These are phyloP conservation scores for Phaethornis superciliosus DNA, from an alignment of 2,113 vertebrate genomes.

Conservation along the genomic window DNA sequence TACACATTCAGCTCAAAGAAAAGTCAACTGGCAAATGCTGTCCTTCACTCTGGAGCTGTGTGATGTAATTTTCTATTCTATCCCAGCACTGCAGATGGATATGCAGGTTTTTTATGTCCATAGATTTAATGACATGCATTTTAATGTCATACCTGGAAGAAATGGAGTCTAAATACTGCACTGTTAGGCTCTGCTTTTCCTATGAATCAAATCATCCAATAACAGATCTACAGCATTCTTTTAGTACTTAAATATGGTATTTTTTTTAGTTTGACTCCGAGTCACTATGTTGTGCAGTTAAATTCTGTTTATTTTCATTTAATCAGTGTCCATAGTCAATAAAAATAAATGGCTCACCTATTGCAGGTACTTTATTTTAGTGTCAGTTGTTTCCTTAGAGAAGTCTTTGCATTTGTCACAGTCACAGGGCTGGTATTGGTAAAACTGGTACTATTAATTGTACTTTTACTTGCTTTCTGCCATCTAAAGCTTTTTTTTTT, in stretches of 20 bases:
- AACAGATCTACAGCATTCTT: background rate
- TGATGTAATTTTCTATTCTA: background rate
- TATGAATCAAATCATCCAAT: background rate
- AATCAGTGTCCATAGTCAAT: background rate
- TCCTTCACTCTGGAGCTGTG: background rate
- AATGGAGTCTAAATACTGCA: background rate
- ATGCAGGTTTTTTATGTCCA: background rate
- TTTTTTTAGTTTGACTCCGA: background rate
- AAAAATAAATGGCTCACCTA: background rate
- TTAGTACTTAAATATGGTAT: background rate
- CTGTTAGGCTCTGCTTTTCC: background rate
- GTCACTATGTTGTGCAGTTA: background rate
- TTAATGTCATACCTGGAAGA: background rate
- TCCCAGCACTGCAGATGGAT: background rate
- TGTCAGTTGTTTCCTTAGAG: background rate
- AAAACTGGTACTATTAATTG: background rate
- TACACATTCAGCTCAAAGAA: background rate
- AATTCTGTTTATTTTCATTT: background rate
- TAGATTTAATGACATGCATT: background rate
- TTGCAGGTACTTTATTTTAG: background rate
- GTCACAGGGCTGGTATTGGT: background rate
- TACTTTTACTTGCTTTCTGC: background rate
- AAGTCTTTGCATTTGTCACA: background rate
- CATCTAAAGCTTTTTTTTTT: background rate
- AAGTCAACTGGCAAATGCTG: background rate